Conservation (phyloP, 2,888 invertebrate genomes). For the Anodontia alba region DNA sequence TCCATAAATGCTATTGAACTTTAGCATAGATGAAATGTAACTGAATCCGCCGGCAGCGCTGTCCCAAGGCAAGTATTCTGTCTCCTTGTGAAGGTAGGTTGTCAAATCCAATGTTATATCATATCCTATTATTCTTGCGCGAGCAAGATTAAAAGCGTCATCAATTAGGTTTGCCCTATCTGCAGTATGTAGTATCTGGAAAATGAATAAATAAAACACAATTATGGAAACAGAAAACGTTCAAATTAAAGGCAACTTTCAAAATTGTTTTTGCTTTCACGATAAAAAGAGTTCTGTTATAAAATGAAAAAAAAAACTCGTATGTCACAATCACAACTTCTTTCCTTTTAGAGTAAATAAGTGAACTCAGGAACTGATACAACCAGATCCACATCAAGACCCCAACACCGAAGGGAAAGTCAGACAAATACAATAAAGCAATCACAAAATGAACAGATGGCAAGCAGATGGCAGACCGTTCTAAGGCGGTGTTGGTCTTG, state of each 20-base stretch:
- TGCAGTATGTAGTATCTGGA: constrained; percentile 82
- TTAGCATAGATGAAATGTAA: constrained; percentile 71
- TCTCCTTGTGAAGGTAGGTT: constrained; percentile 89
- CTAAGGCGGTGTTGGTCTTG: no score
- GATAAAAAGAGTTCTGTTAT: no score
- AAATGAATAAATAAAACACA: no score
- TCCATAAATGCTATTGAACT: constrained; percentile 34
- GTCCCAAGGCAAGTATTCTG: constrained; percentile 90
- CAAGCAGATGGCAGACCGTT: no score
- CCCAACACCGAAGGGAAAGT: no score
- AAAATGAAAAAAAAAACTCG: no score
- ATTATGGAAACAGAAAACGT: not conserved
- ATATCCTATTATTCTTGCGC: constrained; percentile 89
- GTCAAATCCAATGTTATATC: constrained; percentile 89
- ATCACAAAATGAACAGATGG: no score
- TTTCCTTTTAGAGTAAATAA: no score
- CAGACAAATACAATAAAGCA: no score
- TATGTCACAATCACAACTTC: no score
- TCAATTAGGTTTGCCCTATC: constrained; percentile 93
- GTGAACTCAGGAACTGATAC: no score
- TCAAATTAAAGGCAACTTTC: not conserved
- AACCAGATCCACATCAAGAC: no score
- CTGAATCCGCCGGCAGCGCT: constrained; percentile 55
- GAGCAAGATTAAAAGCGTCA: constrained; percentile 93
- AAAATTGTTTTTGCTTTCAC: not conserved